Conservation (phyloP, 2,113 vertebrate genomes). For the Mesitornis unicolor region DNA sequence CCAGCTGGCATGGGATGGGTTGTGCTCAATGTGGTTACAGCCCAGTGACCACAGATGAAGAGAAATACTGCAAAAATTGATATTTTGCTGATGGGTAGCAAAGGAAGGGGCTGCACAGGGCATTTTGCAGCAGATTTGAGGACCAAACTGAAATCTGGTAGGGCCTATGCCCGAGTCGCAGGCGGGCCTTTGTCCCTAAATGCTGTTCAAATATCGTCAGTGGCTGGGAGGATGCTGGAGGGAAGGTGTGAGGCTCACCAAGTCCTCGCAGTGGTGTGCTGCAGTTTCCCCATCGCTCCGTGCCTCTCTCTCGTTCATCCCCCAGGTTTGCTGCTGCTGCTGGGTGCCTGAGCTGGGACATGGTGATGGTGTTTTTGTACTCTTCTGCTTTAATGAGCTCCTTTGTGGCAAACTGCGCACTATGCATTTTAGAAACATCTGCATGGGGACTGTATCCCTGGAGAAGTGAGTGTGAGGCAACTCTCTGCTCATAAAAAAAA, state of each 20-base stretch:
- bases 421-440: neutral
- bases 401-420: neutral
- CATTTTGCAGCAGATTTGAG: neutral
- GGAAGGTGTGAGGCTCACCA: rapidly evolving
- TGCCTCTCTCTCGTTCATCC: neutral
- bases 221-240: neutral
- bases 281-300: rapidly evolving
- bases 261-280: rapidly evolving
- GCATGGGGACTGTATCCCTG: neutral
- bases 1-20: rapidly evolving
- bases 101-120: neutral
- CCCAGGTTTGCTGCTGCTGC: rapidly evolving
- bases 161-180: rapidly evolving
- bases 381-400: neutral
- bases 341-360: neutral
- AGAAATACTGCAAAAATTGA: neutral
- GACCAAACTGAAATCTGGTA: no score
- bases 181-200: neutral
- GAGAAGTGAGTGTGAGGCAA: neutral
- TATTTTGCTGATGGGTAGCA: neutral
- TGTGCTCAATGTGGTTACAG: rapidly evolving
- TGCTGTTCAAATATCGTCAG: neutral
- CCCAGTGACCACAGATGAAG: neutral
- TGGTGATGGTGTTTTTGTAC: neutral
- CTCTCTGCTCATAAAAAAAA: neutral